Conservation (phyloP, 1,140 invertebrate species). For the Rhysida immarginata region DNA sequence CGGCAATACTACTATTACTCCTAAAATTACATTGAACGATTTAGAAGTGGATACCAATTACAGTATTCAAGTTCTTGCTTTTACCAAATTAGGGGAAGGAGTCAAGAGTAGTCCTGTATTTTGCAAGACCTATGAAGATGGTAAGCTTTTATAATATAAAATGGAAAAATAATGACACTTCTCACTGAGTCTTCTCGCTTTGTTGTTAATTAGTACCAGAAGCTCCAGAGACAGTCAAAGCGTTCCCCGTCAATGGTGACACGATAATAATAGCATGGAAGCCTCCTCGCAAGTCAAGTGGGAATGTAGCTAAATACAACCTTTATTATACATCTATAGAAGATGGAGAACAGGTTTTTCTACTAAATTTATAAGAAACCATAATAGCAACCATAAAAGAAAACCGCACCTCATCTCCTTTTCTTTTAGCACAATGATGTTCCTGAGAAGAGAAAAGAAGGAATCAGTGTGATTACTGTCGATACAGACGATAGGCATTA, state of each 20-base stretch:
- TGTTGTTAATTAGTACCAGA: neutral
- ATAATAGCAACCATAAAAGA: no score
- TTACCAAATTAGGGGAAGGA: conserved; percentile 37
- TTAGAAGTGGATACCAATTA: conserved; percentile 35
- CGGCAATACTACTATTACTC: no score
- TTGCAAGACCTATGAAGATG: conserved; percentile 29
- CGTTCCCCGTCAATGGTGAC: neutral
- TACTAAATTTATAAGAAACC: no score
- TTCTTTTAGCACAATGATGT: neutral
- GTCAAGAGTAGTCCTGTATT: conserved; percentile 26
- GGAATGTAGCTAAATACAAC: neutral
- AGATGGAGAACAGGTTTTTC: neutral
- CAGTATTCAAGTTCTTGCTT: conserved; percentile 32
- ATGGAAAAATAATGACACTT: no score
- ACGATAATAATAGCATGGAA: neutral
- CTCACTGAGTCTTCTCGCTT: no score
- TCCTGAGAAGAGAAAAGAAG: no score
- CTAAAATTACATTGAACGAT: conserved; percentile 20
- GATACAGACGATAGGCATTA: neutral
- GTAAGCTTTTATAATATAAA: conserved; percentile 19
- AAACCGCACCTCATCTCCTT: no score
- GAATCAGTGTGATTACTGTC: neutral
- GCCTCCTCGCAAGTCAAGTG: neutral
- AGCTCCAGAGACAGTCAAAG: neutral
- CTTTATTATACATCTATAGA: neutral